Evolutionary conservation across 2,113 vertebrate species (phyloP).

Genomic region (Ammodytes dubius): DNA sequence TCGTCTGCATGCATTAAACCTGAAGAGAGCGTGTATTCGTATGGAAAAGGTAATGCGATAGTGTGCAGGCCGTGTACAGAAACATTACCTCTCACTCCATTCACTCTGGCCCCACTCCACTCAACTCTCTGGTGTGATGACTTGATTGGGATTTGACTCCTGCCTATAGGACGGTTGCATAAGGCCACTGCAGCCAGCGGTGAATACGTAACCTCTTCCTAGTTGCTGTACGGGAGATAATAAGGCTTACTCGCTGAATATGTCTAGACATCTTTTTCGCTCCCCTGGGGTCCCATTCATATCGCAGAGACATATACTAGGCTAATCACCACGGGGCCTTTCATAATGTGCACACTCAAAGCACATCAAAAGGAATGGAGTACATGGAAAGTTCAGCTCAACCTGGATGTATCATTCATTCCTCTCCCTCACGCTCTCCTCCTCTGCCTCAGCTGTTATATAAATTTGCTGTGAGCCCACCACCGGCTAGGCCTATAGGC

Average conservation of each 20-base stretch:
- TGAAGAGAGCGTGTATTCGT: slow-evolving; percentile 3
- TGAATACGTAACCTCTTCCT: slow-evolving; percentile 56
- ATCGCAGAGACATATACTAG: slow-evolving; percentile 49
- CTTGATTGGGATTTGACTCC: slow-evolving; percentile 53
- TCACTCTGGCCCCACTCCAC: slow-evolving; percentile 20
- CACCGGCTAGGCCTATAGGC: slow-evolving; percentile 26
- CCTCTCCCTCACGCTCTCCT: slow-evolving; percentile 32
- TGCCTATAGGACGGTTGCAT: slow-evolving; percentile 44
- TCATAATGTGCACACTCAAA: slow-evolving; percentile 60
- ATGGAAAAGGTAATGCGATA: neutral
- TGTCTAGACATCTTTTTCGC: slow-evolving; percentile 66
- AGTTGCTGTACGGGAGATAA: slow-evolving; percentile 54
- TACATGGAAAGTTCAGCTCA: slow-evolving; percentile 69
- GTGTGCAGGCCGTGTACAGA: slow-evolving; percentile 1
- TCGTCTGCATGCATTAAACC: neutral
- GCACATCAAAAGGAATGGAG: slow-evolving; percentile 68
- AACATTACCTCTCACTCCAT: slow-evolving; percentile 26
- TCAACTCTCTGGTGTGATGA: slow-evolving; percentile 22
- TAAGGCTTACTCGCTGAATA: slow-evolving; percentile 58
- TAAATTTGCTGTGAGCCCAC: slow-evolving; percentile 52
- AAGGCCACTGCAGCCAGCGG: slow-evolving; percentile 39
- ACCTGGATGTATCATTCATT: slow-evolving; percentile 74
- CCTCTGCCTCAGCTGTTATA: slow-evolving; percentile 57
- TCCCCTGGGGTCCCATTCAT: slow-evolving; percentile 62
- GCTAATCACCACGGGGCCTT: slow-evolving; percentile 64